Evolutionary conservation across 2,113 vertebrate genomes (phyloP).

Genomic region (Diadophis punctatus): DNA sequence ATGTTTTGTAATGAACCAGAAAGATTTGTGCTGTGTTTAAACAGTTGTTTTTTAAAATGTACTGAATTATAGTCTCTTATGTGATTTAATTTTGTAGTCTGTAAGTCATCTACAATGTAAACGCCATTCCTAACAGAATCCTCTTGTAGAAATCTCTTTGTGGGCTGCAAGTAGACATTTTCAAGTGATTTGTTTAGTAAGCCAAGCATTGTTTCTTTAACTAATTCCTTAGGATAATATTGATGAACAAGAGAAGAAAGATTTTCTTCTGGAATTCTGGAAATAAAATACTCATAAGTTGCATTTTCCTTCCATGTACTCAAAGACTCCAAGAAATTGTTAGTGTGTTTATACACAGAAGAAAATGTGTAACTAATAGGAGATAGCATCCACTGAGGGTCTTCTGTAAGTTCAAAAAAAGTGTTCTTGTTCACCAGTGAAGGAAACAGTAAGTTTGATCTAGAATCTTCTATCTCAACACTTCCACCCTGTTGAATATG

Average conservation of each 20-base stretch:
- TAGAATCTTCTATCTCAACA: conserved; percentile 50
- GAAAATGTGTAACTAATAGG: conserved; percentile 27
- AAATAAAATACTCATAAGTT: conserved; percentile 39
- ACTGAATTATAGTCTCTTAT: conserved; percentile 23
- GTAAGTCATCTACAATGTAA: conserved; percentile 18
- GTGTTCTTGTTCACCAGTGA: conserved; percentile 29
- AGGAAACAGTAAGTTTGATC: conserved; percentile 45
- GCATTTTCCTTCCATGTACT: conserved; percentile 41
- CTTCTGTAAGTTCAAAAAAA: conserved; percentile 43
- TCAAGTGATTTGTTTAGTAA: conserved; percentile 32
- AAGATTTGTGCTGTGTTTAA: conserved; percentile 15
- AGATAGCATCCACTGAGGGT: conserved; percentile 37
- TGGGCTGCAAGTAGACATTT: conserved; percentile 28
- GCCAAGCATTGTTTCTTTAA: conserved; percentile 48
- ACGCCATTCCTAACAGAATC: background rate
- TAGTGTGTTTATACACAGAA: conserved; percentile 29
- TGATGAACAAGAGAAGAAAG: conserved; percentile 17
- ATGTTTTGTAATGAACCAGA: conserved; percentile 31
- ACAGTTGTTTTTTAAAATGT: conserved; percentile 10
- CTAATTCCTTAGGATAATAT: conserved; percentile 22
- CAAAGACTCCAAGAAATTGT: conserved; percentile 29
- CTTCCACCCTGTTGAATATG: conserved; percentile 38
- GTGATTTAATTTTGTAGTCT: conserved; percentile 26
- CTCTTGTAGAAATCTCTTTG: conserved; percentile 21
- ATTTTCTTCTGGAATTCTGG: conserved; percentile 53